Percentiles rank a stretch among this genome's conserved stretches.
phyloP scores from a whole-genome alignment of 2,113 vertebrate species.

The Montifringilla adamsi region DNA sequence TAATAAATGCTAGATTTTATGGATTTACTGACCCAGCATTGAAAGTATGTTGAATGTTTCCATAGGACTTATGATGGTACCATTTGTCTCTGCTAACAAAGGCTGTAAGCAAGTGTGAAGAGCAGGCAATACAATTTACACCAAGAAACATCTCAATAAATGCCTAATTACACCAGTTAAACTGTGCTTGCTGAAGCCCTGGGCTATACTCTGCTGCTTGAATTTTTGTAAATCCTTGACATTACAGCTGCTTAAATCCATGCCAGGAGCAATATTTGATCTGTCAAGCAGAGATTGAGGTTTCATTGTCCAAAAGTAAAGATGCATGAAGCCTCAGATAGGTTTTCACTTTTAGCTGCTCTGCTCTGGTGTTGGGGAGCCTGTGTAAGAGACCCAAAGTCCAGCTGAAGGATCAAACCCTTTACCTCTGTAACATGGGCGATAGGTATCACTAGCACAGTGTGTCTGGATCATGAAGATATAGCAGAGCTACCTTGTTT shows the following conservation, averaged over 20 bases:
- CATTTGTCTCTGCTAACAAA: not conserved
- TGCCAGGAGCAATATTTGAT: not conserved
- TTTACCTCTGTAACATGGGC: fast-evolving
- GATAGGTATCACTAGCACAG: not conserved
- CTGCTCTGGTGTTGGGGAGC: not conserved
- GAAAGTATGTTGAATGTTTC: not conserved
- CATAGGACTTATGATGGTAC: not conserved
- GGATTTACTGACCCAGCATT: not conserved
- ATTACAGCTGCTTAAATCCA: conserved; percentile 7
- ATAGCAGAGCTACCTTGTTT: not conserved
- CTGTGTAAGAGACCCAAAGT: not conserved
- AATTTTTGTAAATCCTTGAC: conserved; percentile 15
- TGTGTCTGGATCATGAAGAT: not conserved
- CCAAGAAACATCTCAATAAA: conserved; percentile 18
- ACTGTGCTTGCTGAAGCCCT: not conserved
- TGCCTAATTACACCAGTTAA: conserved; percentile 11
- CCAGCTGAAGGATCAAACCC: not conserved
- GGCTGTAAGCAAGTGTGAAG: not conserved
- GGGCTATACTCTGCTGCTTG: not conserved
- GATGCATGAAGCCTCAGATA: not conserved
- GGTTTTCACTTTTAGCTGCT: not conserved
- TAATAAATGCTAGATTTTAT: not conserved
- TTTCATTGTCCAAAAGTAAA: not conserved
- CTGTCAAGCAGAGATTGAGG: not conserved
- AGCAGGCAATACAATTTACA: conserved; percentile 11